These are phyloP conservation scores for Tetramorium bicarinatum DNA, from an alignment of 2,888 invertebrate genomes.

Conservation along the genomic window DNA sequence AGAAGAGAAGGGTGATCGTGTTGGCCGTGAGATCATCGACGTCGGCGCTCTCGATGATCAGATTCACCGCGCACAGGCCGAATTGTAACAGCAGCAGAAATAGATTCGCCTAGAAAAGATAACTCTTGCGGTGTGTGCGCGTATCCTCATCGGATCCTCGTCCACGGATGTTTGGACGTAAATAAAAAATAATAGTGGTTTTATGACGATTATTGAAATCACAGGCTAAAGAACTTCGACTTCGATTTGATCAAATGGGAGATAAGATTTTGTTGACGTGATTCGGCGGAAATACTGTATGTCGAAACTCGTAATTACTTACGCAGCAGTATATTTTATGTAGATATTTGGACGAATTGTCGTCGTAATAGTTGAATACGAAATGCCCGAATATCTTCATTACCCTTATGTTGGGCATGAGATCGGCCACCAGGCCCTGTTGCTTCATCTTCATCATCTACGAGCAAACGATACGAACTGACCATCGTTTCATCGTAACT, in stretches of 20 bases:
- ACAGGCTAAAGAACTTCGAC: neutral
- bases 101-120: conserved; percentile 87
- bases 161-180: neutral
- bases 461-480: conserved; percentile 16
- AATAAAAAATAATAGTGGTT: neutral
- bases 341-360: conserved; percentile 83
- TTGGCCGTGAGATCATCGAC: conserved; percentile 92
- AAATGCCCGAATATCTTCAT: conserved; percentile 94
- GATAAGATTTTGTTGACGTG: neutral
- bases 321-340: conserved; percentile 85
- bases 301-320: conserved; percentile 73
- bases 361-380: conserved; percentile 91
- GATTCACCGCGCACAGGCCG: conserved; percentile 89
- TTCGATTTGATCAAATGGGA: neutral
- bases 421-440: conserved; percentile 93
- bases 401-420: conserved; percentile 93
- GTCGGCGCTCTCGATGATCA: conserved; percentile 91
- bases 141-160: neutral
- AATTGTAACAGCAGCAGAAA: conserved; percentile 90
- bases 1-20: conserved; percentile 94
- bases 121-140: neutral
- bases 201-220: neutral
- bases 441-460: conserved; percentile 89
- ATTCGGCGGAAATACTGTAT: neutral
- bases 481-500: neutral